A percentile compares a stretch with the other conserved stretches of the same genome.
phyloP scores from a whole-genome alignment of 2,888 invertebrate species.

The Proisotoma minuta region DNA sequence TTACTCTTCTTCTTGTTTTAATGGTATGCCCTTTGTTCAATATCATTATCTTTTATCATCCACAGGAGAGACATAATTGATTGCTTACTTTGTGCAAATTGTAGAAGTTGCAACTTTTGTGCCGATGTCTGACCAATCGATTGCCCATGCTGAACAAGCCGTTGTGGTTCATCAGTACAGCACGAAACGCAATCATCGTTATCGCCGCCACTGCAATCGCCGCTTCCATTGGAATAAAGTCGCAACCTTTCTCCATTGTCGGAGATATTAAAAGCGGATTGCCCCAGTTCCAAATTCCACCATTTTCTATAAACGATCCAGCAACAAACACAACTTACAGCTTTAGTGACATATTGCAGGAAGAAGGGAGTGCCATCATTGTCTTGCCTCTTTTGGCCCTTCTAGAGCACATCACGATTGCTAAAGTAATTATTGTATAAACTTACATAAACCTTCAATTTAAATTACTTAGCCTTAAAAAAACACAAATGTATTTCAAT shows the following conservation, averaged over 20 bases:
- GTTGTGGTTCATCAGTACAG: conserved; percentile 61
- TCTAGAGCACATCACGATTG: conserved; percentile 87
- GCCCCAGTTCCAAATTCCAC: conserved; percentile 62
- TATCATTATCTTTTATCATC: not conserved
- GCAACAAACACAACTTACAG: conserved; percentile 57
- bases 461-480: too few species aligned
- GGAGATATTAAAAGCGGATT: conserved; percentile 55
- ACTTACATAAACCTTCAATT: conserved; percentile 45
- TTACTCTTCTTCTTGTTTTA: conserved; percentile 36
- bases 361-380: conserved; percentile 62
- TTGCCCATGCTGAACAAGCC: not conserved
- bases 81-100: not conserved
- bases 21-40: conserved; percentile 30
- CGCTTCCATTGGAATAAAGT: conserved; percentile 60
- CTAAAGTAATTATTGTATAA: conserved; percentile 56
- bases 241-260: conserved; percentile 50
- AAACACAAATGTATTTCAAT: too few species aligned
- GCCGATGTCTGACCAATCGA: not conserved
- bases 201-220: conserved; percentile 64
- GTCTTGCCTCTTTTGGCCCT: conserved; percentile 79
- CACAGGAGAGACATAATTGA: not conserved
- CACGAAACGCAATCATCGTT: conserved; percentile 71
- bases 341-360: conserved; percentile 69
- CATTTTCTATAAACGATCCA: conserved; percentile 58
- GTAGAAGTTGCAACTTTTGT: conserved; percentile 47